These are phyloP conservation scores for Gorsachius magnificus DNA, from an alignment of 2,797 vertebrate genomes.

Conservation along the genomic window DNA sequence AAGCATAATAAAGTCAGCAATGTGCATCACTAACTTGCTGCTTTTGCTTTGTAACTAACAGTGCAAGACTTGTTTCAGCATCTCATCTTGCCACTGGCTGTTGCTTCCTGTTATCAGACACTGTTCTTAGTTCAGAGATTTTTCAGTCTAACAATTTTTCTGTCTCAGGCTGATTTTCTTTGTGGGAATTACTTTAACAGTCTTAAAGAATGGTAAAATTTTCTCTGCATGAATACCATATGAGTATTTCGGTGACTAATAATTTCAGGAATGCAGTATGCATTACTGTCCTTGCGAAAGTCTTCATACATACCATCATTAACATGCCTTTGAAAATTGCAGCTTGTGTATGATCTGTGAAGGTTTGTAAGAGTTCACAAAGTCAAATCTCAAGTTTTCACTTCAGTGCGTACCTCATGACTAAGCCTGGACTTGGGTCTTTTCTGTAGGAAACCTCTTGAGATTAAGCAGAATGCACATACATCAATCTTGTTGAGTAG, in stretches of 20 bases:
- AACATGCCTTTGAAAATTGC: background rate
- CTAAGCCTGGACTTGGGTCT: background rate
- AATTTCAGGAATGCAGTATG: background rate
- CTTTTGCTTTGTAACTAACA: background rate
- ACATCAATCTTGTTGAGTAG: background rate
- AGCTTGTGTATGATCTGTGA: background rate
- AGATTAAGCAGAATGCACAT: rapidly evolving
- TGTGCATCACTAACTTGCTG: rapidly evolving
- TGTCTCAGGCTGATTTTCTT: background rate
- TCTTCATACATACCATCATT: background rate
- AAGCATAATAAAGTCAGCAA: background rate
- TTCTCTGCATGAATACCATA: background rate
- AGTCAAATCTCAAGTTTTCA: background rate
- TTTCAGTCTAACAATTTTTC: background rate
- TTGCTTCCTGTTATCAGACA: background rate
- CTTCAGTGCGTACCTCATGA: background rate
- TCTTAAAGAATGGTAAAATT: background rate
- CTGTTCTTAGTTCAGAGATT: background rate
- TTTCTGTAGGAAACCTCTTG: background rate
- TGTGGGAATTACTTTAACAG: background rate
- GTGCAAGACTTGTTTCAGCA: background rate
- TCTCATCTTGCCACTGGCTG: background rate
- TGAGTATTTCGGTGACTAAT: background rate
- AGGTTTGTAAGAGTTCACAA: background rate
- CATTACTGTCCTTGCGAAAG: background rate